These are phyloP conservation scores for Scaptomyza graminum DNA, from an alignment of 1,140 invertebrate genomes.

Conservation along the genomic window DNA sequence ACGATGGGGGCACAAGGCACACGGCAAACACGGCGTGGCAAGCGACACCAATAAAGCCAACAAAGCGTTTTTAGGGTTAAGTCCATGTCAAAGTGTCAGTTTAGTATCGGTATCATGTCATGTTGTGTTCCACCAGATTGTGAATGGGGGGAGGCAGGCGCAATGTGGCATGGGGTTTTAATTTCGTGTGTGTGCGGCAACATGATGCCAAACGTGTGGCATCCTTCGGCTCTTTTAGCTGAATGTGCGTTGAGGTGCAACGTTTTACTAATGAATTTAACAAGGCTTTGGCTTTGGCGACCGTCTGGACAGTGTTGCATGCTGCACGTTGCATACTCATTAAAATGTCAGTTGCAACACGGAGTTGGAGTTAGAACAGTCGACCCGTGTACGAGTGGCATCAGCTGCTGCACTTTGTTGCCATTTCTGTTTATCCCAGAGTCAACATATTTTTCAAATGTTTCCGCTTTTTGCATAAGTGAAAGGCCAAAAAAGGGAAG, in stretches of 20 bases:
- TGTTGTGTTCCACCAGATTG: conserved; percentile 66
- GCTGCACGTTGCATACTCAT: conserved; percentile 76
- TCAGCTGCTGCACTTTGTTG: conserved; percentile 79
- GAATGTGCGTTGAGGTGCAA: conserved; percentile 70
- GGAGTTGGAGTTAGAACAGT: conserved; percentile 46
- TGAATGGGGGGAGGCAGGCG: conserved; percentile 6
- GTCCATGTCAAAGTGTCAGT: conserved; percentile 84
- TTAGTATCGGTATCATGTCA: conserved; percentile 84
- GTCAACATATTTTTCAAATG: conserved; percentile 80
- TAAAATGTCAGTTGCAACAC: conserved; percentile 73
- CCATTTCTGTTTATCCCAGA: conserved; percentile 69
- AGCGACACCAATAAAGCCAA: conserved; percentile 82
- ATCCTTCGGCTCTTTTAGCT: conserved; percentile 12
- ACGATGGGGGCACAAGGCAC: conserved; percentile 1
- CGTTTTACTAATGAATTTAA: conserved; percentile 82
- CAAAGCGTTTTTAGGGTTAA: conserved; percentile 83
- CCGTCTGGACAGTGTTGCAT: conserved; percentile 30
- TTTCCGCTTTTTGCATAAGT: conserved; percentile 75
- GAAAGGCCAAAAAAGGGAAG: conserved; percentile 70
- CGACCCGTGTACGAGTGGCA: conserved; percentile 50
- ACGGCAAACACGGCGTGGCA: conserved; percentile 48
- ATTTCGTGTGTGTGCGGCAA: conserved; percentile 77
- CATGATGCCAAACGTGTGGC: conserved; percentile 76
- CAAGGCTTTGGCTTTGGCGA: conserved; percentile 63
- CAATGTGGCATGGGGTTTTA: conserved; percentile 53